These are phyloP conservation scores for Rhadinocentrus ornatus DNA, from an alignment of 2,797 vertebrate species.

Conservation along the genomic window DNA sequence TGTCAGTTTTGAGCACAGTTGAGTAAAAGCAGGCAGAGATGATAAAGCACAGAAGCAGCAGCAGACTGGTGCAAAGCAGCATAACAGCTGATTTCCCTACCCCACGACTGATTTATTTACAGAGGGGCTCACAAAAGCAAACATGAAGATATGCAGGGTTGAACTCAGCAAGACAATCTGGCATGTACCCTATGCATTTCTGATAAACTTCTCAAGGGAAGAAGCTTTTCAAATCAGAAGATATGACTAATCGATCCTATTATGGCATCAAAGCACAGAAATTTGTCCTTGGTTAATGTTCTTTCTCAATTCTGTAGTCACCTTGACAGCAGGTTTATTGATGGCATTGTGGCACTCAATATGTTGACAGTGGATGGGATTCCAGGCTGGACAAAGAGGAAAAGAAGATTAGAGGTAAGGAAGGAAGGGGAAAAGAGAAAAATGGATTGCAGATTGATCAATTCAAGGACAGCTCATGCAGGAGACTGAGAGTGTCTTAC, in stretches of 20 bases:
- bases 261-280: background rate
- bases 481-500: conserved; percentile 75
- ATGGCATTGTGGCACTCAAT: conserved; percentile 99
- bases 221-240: conserved; percentile 11
- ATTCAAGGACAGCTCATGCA: conserved; percentile 26
- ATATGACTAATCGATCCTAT: background rate
- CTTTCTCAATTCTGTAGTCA: conserved; percentile 68
- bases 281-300: background rate
- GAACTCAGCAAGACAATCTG: conserved; percentile 39
- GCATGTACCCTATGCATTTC: conserved; percentile 27
- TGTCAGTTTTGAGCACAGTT: conserved; percentile 69
- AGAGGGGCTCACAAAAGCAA: conserved; percentile 37
- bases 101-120: conserved; percentile 66
- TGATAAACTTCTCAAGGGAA: conserved; percentile 15
- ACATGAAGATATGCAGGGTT: conserved; percentile 16
- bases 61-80: conserved; percentile 31
- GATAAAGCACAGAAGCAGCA: conserved; percentile 55
- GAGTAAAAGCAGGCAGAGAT: conserved; percentile 61
- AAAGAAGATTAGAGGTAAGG: conserved; percentile 6
- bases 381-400: conserved; percentile 89
- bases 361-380: conserved; percentile 99
- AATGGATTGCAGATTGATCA: conserved; percentile 25
- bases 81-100: conserved; percentile 59
- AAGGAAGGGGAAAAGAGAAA: background rate
- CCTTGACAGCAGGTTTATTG: conserved; percentile 99